Evolutionary conservation across 2,888 invertebrate genomes (phyloP), one percentile per base, ranked within the genome.

Genomic region (Steinernema carpocapsae): DNA sequence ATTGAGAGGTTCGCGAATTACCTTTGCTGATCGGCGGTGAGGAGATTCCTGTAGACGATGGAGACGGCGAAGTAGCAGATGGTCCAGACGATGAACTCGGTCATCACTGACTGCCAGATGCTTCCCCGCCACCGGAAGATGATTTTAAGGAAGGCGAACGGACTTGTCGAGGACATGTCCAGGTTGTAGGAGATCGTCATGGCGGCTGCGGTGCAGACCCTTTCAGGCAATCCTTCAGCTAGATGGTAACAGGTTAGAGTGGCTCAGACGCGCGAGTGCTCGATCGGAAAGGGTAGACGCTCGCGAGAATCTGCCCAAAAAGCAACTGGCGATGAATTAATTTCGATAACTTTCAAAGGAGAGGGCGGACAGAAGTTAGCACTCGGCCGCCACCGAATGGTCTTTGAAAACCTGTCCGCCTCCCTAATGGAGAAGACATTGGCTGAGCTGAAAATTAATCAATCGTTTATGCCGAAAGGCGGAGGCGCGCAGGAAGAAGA

Each of bases 181-280:
- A 81, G 76, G 70, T 83, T 83, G 75, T 84, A 84, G 19, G 79
- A 78, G 17, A 84, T 81, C 3, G 84, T 83, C 84, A 84, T 84
- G 64, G 19, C 10, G 37, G 10, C 4, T 3, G 37, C 10, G 37
- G 10, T 37, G 4, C 37, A 37, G 37, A 10, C 37, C 37, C 37
- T 37, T 37, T 3, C 37, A 37, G 37, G 37, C 37, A 10, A 37
- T 37, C 10, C 37, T 3, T 37, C 37, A 37, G 37, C 37, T 37
- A 37, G n/a, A 37, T 3, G 37, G 37, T 6, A 37, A 37, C 3
- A 10, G 37, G 3, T 37, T 37, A 37, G 37, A 37, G 10, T 6
- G 10, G 3, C 37, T 37, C 37, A 10, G 10, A 37, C 37, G 3
- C 37, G 37, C 37, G 37, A 37, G 10, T 37, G 37, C 37, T 6